Percentiles rank a stretch among this genome's conserved stretches.
Conservation (phyloP, 2,888 invertebrate species). For the Iselma pallidipennis region DNA sequence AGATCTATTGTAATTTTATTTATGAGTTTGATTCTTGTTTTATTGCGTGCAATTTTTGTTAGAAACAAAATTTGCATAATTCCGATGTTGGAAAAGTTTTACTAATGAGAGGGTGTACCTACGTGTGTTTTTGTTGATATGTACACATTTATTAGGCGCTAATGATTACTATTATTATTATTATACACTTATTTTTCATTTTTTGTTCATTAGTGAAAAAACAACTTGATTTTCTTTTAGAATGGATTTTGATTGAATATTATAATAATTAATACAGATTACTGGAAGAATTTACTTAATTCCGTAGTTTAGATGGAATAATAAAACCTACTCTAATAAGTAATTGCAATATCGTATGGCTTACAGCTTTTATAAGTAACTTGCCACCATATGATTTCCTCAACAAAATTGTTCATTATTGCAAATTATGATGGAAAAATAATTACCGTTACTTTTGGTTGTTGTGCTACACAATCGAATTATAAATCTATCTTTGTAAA, state of each 20-base stretch:
- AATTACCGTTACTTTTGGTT: no score
- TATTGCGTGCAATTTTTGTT: neutral
- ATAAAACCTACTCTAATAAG: neutral
- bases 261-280: no score
- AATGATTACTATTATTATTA: neutral
- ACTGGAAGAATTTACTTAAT: no score
- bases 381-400: neutral
- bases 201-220: no score
- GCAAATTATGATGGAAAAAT: neutral
- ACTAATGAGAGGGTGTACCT: neutral
- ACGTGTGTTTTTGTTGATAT: neutral
- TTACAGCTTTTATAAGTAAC: neutral
- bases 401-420: neutral
- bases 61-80: neutral
- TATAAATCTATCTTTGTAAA: no score
- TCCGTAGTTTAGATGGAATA: no score
- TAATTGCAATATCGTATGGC: neutral
- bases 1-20: neutral
- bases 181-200: neutral
- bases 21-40: neutral
- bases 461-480: no score
- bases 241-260: no score
- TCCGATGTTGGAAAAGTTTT: neutral
- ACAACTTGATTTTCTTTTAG: no score
- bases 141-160: neutral